Percentiles rank a stretch among this genome's conserved stretches.
These are phyloP conservation scores for Polyommatus iphigenia DNA, from an alignment of 2,888 invertebrate species.

Conservation along the genomic window DNA sequence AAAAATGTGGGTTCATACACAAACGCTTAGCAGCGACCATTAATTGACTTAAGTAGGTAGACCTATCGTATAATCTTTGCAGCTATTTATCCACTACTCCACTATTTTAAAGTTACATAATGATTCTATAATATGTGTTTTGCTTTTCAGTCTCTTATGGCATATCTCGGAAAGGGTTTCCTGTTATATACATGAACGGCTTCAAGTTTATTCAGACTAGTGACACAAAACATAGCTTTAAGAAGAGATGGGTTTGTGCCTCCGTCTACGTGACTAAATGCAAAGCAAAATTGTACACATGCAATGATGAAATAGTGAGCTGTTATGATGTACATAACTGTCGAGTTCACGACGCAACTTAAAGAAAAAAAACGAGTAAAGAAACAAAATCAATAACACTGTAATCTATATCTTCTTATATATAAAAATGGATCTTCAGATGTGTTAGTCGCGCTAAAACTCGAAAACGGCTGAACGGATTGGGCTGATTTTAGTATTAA, in stretches of 20 bases:
- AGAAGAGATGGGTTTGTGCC: constrained; percentile 46
- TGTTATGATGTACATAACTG: not conserved
- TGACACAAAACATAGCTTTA: constrained; percentile 21
- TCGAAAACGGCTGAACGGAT: no score
- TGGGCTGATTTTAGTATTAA: no score
- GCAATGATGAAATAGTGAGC: constrained; percentile 37
- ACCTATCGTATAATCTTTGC: no score
- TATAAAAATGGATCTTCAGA: no score
- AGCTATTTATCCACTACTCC: no score
- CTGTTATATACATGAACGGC: not conserved
- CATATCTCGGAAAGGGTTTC: not conserved
- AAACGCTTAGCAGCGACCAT: no score
- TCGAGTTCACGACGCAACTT: not conserved
- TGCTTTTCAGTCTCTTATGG: not conserved
- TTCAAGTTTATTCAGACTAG: not conserved
- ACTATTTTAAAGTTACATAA: no score
- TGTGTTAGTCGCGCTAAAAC: no score
- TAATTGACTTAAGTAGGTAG: no score
- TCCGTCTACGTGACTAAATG: constrained; percentile 45
- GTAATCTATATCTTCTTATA: no score
- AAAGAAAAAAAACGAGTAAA: no score
- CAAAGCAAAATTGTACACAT: constrained; percentile 42
- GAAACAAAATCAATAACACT: not conserved
- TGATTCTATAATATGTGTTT: not conserved
- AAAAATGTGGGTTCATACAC: no score